phyloP scores from a whole-genome alignment of 2,113 vertebrate species.

The Cardinalis cardinalis region DNA sequence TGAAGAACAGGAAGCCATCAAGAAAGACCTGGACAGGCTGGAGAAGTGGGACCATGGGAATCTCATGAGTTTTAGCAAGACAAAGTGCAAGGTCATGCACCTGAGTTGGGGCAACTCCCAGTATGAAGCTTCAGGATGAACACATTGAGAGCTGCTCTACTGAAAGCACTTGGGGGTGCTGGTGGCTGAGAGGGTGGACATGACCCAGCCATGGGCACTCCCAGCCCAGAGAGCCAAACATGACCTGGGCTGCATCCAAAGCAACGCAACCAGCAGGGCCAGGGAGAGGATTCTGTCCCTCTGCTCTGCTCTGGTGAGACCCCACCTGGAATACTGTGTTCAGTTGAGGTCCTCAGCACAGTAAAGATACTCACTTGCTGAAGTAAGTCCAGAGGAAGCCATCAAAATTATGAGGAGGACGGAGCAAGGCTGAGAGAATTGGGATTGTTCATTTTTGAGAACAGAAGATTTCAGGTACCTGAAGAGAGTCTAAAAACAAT shows the following conservation, averaged over 20 bases:
- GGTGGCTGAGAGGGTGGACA: not conserved
- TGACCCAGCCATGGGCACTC: not conserved
- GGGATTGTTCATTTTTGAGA: fast-evolving
- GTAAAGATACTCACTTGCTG: not conserved
- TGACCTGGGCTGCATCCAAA: not conserved
- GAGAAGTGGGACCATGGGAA: not conserved
- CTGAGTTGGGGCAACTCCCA: not conserved
- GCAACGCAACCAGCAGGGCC: fast-evolving
- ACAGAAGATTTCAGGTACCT: not conserved
- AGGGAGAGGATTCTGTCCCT: not conserved
- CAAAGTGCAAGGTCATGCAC: not conserved
- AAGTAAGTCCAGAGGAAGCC: not conserved
- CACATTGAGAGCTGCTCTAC: fast-evolving
- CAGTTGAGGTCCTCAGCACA: not conserved
- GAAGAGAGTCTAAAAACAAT: not conserved
- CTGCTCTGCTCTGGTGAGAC: not conserved
- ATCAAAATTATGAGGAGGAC: not conserved
- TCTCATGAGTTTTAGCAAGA: not conserved
- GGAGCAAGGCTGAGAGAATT: not conserved
- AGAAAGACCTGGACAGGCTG: not conserved
- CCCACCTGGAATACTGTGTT: fast-evolving
- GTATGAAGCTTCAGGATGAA: not conserved
- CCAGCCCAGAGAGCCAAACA: not conserved
- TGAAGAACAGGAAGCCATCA: not conserved
- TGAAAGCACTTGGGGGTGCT: fast-evolving